phyloP scores from a whole-genome alignment of 1,140 invertebrate species.

The Delia radicum region DNA sequence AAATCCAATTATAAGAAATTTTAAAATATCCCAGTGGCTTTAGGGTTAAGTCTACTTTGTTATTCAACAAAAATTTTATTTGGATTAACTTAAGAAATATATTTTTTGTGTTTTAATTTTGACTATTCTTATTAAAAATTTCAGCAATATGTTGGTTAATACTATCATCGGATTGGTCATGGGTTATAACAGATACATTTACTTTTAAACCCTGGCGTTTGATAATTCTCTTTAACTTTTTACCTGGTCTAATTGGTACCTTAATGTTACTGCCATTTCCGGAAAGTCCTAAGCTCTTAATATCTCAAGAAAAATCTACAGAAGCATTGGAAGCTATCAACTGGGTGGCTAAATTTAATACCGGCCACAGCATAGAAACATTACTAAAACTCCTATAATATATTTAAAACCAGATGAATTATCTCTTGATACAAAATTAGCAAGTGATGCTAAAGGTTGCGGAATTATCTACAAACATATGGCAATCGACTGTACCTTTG shows the following conservation, averaged over 20 bases:
- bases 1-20: too few species aligned
- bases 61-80: too few species aligned
- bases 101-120: background rate
- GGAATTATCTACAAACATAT: slow-evolving; percentile 38
- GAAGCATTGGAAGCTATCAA: slow-evolving; percentile 58
- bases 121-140: background rate
- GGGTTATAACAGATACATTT: slow-evolving; percentile 35
- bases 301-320: slow-evolving; percentile 57
- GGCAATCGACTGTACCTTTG: slow-evolving; percentile 45
- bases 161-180: slow-evolving; percentile 39
- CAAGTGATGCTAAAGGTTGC: too few species aligned
- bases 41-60: too few species aligned
- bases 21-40: too few species aligned
- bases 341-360: slow-evolving; percentile 59
- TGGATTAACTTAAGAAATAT: too few species aligned
- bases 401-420: slow-evolving; percentile 36
- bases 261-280: slow-evolving; percentile 62
- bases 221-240: slow-evolving; percentile 61
- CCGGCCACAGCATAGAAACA: slow-evolving; percentile 48
- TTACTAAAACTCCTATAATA: slow-evolving; percentile 33
- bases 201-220: slow-evolving; percentile 65
- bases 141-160: slow-evolving; percentile 44
- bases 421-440: too few species aligned
- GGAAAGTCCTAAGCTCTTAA: slow-evolving; percentile 67
- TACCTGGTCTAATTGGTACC: slow-evolving; percentile 63